These are phyloP conservation scores for Camarhynchus parvulus DNA, from an alignment of 2,113 vertebrate genomes.

Conservation along the genomic window DNA sequence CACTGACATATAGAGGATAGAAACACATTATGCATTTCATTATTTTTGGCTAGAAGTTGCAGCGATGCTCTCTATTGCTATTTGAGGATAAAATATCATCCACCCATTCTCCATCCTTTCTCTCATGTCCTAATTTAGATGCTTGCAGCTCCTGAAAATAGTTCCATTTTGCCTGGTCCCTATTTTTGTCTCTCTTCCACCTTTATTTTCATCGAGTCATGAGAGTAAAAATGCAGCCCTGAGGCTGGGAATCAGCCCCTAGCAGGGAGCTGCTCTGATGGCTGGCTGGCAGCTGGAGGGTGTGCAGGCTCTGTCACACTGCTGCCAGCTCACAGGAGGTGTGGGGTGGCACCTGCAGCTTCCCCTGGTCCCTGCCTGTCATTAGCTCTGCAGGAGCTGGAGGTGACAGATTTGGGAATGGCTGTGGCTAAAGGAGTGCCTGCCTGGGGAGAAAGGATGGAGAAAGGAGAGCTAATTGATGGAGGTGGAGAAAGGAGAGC, in stretches of 20 bases:
- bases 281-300: not conserved
- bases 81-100: not conserved
- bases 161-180: not conserved
- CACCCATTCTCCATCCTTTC: not conserved
- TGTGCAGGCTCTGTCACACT: fast-evolving
- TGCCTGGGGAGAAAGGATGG: not conserved
- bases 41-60: not conserved
- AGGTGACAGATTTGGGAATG: not conserved
- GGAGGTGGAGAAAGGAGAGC: not conserved
- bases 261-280: not conserved
- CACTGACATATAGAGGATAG: not conserved
- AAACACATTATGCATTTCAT: not conserved
- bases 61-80: not conserved
- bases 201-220: not conserved
- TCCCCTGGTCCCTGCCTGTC: fast-evolving
- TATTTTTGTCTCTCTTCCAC: not conserved
- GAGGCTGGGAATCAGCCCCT: not conserved
- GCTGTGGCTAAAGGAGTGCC: not conserved
- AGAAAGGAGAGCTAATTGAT: not conserved
- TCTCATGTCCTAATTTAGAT: not conserved
- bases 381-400: not conserved
- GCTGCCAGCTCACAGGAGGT: not conserved
- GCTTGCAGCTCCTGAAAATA: not conserved
- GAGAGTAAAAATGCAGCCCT: not conserved
- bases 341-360: not conserved